Percentiles rank a stretch among this genome's conserved stretches.
phyloP scores from a whole-genome alignment of 2,888 invertebrate genomes.

The Drosophila leonis region DNA sequence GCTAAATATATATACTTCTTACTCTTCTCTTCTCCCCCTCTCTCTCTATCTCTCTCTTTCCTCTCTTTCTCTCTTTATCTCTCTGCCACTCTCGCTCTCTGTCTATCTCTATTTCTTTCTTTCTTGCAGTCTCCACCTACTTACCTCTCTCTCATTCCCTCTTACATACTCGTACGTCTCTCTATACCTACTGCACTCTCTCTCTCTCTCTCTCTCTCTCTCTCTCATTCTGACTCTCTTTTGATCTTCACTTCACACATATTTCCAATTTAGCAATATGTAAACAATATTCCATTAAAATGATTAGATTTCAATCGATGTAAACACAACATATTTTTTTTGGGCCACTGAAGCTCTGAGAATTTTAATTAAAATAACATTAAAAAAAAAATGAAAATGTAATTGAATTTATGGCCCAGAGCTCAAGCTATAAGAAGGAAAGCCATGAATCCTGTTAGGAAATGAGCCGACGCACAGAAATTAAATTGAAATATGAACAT shows the following conservation, averaged over 20 bases:
- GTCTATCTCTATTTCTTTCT: background rate
- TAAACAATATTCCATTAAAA: conserved; percentile 38
- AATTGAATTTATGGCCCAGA: conserved; percentile 66
- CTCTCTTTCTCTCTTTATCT: background rate
- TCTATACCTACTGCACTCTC: background rate
- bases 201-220: background rate
- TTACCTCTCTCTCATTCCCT: background rate
- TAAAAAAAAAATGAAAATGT: conserved; percentile 44
- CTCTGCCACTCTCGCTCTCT: background rate
- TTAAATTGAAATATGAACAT: conserved; percentile 76
- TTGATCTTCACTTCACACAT: conserved; percentile 26
- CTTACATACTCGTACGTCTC: background rate
- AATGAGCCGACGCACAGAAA: conserved; percentile 38
- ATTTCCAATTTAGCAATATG: conserved; percentile 26
- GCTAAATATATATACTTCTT: too few relatives aligned
- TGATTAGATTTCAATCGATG: conserved; percentile 35
- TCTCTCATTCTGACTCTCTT: background rate
- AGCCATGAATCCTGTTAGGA: conserved; percentile 36
- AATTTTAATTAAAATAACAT: conserved; percentile 59
- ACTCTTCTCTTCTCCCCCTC: background rate
- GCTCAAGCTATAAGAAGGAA: conserved; percentile 18
- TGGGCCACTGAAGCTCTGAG: conserved; percentile 2
- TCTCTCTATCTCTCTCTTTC: background rate
- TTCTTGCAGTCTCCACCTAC: background rate
- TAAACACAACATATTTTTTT: conserved; percentile 13